Evolutionary conservation across 37 sponge, comb jelly and placozoan species (phyloP), one percentile per base, ranked within the genome.

Genomic region (Halisarca cf. caerulea): DNA sequence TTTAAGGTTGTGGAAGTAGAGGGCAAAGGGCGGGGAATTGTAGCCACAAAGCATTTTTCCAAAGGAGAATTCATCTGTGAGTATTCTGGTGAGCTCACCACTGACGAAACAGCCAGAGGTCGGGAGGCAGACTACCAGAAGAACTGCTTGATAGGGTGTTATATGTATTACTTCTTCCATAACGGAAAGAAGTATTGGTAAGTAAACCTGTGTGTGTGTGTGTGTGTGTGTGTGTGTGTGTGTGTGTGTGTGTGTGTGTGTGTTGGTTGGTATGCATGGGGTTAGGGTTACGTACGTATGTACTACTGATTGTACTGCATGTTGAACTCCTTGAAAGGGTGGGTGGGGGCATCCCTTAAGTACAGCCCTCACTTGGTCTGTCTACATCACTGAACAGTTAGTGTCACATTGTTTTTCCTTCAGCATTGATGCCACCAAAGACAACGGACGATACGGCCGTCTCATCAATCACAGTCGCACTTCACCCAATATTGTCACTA

Each of bases 151-250:
- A 85, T 90, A 35, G 99, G 99, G 27, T 92, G 96, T 85, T 98
- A 98, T 85, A 98, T 98, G 99, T 98, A 98, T 87, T 98, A 94
- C 75, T 98, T 96, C 71, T 57, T 37, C 39, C 73, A 83, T 87
- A 89, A 94, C 36, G 80, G 74, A 18, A 86, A 74, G 57, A 95
- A 82, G 34, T 53, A 82, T 27, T 95, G 93, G 91, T 88, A 40
- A 83, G 94, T 23, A 34, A 38, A 40, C 11, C 11, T 47, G 51
- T 47, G 51, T 47, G 51, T 47, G 51, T 47, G 51, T 47, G 51
- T 47, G 51, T 47, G 51, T 47, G 51, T 47, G 51, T 47, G 51
- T 47, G 51, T 47, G 51, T 47, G 51, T 47, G 51, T 47, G 51
- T 47, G 51, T 47, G 51, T 6, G 51, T 47, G 51, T 6, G 51